Percentiles rank a stretch among this genome's conserved stretches.
phyloP scores from a whole-genome alignment of 2,888 invertebrate species.

The Tiphia femorata region DNA sequence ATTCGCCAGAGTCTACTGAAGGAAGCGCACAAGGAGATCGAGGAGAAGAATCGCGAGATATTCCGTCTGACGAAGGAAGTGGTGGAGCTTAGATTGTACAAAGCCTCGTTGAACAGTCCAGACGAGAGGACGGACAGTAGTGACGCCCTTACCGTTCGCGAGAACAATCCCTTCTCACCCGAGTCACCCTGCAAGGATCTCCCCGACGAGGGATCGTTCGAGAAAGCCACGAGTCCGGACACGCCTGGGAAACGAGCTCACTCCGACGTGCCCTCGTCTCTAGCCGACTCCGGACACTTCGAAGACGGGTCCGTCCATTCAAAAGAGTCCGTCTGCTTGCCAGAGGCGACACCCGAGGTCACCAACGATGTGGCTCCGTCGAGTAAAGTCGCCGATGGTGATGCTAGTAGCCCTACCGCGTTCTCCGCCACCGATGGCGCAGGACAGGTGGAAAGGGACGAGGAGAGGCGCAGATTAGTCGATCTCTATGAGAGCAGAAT shows the following conservation, averaged over 20 bases:
- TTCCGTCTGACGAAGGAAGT: conserved; percentile 82
- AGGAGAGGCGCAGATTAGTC: conserved; percentile 78
- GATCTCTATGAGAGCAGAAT: conserved; percentile 81
- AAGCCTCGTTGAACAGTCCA: conserved; percentile 83
- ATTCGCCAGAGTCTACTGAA: conserved; percentile 73
- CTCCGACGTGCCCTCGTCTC: conserved; percentile 80
- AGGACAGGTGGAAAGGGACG: conserved; percentile 65
- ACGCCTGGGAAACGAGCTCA: conserved; percentile 70
- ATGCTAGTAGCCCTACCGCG: background rate
- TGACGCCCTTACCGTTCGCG: conserved; percentile 81
- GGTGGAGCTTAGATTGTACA: conserved; percentile 84
- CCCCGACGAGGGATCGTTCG: conserved; percentile 66
- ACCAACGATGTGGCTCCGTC: conserved; percentile 5
- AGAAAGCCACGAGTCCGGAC: conserved; percentile 68
- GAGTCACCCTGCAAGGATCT: conserved; percentile 71
- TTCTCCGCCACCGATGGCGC: background rate
- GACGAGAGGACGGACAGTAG: conserved; percentile 85
- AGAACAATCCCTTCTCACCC: conserved; percentile 74
- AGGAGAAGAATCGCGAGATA: conserved; percentile 87
- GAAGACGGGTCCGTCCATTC: conserved; percentile 87
- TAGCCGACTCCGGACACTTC: conserved; percentile 89
- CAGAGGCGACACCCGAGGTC: conserved; percentile 39
- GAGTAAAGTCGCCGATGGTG: background rate
- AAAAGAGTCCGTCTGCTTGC: conserved; percentile 76
- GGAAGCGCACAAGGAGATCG: conserved; percentile 82